These are phyloP conservation scores for Notodonta dromedarius DNA, from an alignment of 2,888 invertebrate species.

Conservation along the genomic window DNA sequence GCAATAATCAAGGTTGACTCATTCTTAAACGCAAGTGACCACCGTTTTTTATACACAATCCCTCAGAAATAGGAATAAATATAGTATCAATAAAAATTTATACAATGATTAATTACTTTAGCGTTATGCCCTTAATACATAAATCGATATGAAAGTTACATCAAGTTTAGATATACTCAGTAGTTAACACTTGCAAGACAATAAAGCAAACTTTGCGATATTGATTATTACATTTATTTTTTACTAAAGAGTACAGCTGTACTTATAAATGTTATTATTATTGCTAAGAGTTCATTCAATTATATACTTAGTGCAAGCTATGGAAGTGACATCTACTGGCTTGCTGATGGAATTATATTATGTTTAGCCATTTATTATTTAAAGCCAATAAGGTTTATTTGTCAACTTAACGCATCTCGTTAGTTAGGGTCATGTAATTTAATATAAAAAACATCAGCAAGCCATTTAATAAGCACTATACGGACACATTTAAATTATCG, in stretches of 20 bases:
- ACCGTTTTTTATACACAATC: too few relatives aligned
- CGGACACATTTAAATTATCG: constrained; percentile 49
- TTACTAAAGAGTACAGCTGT: constrained; percentile 47
- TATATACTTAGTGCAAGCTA: constrained; percentile 77
- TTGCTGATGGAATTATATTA: constrained; percentile 29
- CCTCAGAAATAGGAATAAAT: too few relatives aligned
- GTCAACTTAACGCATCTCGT: too few relatives aligned
- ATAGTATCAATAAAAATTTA: too few relatives aligned
- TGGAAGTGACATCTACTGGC: constrained; percentile 65
- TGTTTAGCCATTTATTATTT: not conserved
- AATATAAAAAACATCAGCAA: constrained; percentile 30
- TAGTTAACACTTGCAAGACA: constrained; percentile 26
- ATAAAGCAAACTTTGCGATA: constrained; percentile 25
- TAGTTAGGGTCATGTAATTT: too few relatives aligned
- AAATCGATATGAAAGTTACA: constrained; percentile 55
- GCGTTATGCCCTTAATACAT: constrained; percentile 34
- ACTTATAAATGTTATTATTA: constrained; percentile 42
- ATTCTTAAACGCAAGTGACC: too few relatives aligned
- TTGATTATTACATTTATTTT: constrained; percentile 25
- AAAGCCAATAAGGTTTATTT: too few relatives aligned
- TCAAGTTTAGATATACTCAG: constrained; percentile 40
- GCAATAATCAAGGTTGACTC: too few relatives aligned
- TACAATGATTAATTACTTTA: not conserved
- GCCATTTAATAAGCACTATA: constrained; percentile 36
- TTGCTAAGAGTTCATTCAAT: constrained; percentile 64